Percentiles rank a stretch among this genome's conserved stretches.
Conservation (phyloP, 1,140 invertebrate genomes). For the Philopotamus ludificatus region DNA sequence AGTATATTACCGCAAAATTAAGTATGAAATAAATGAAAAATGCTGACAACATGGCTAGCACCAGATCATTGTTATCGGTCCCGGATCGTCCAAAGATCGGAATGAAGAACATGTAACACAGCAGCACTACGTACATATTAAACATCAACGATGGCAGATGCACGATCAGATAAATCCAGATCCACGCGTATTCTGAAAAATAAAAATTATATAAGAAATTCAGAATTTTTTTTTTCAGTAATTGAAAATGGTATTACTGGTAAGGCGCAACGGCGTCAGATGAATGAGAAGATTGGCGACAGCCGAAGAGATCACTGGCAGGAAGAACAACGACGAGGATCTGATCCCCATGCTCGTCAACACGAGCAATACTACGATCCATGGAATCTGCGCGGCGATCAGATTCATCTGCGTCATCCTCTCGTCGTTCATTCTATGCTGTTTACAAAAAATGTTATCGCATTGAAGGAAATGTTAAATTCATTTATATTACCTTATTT, state of each 20-base stretch:
- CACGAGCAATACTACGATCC: conserved; percentile 19
- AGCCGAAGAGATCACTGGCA: conserved; percentile 25
- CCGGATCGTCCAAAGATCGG: conserved; percentile 36
- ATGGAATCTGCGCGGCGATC: conserved; percentile 32
- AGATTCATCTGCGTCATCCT: conserved; percentile 34
- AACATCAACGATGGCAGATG: conserved; percentile 30
- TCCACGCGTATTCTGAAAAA: conserved; percentile 34
- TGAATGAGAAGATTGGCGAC: conserved; percentile 34
- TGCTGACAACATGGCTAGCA: conserved; percentile 23
- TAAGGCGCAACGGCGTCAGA: conserved; percentile 27
- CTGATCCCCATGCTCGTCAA: conserved; percentile 21
- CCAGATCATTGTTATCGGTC: conserved; percentile 33
- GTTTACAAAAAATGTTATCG: conserved; percentile 10
- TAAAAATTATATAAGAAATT: neutral
- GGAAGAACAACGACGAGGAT: conserved; percentile 26
- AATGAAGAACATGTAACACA: conserved; percentile 27
- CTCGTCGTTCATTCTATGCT: conserved; percentile 21
- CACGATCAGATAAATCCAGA: conserved; percentile 30
- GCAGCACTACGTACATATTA: conserved; percentile 20
- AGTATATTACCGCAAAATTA: conserved; percentile 28
- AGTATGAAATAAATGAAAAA: conserved; percentile 8
- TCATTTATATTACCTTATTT: conserved; percentile 10
- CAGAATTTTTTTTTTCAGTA: neutral
- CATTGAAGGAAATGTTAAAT: neutral
- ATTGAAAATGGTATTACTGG: conserved; percentile 23